Evolutionary conservation across 2,888 invertebrate genomes (phyloP).

Genomic region (Sclerodermus sp.): DNA sequence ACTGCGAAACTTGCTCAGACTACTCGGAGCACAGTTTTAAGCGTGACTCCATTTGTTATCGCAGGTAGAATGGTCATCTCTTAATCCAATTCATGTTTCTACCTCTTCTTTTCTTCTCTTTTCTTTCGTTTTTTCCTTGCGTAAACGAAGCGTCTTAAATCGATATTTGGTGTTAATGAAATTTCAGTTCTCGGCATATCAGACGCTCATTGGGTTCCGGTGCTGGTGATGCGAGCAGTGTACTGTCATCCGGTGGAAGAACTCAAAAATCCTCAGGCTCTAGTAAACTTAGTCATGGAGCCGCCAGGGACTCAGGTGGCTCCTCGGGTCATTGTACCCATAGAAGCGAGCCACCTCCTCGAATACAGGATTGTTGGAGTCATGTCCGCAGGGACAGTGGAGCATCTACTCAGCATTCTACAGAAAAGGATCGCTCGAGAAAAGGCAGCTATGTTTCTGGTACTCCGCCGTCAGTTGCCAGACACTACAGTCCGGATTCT

Average conservation of each 20-base stretch:
- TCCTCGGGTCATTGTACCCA: slow-evolving; percentile 83
- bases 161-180: neutral
- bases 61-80: slow-evolving; percentile 41
- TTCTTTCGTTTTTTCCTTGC: neutral
- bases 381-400: slow-evolving; percentile 70
- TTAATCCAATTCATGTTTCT: neutral
- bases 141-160: neutral
- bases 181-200: slow-evolving; percentile 47
- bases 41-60: slow-evolving; percentile 50
- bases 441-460: slow-evolving; percentile 46
- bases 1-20: slow-evolving; percentile 55
- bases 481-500: slow-evolving; percentile 50
- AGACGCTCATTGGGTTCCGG: slow-evolving; percentile 53
- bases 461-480: slow-evolving; percentile 44
- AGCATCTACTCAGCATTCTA: slow-evolving; percentile 73
- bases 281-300: slow-evolving; percentile 55
- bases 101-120: neutral
- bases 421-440: slow-evolving; percentile 51
- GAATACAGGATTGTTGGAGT: slow-evolving; percentile 56
- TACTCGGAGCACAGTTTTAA: slow-evolving; percentile 55
- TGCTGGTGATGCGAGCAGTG: slow-evolving; percentile 53
- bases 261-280: slow-evolving; percentile 62
- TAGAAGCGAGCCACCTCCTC: slow-evolving; percentile 71
- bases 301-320: slow-evolving; percentile 73
- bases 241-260: slow-evolving; percentile 56